Evolutionary conservation across 1,140 invertebrate genomes (phyloP).

Genomic region (Drosophila micromelanica): DNA sequence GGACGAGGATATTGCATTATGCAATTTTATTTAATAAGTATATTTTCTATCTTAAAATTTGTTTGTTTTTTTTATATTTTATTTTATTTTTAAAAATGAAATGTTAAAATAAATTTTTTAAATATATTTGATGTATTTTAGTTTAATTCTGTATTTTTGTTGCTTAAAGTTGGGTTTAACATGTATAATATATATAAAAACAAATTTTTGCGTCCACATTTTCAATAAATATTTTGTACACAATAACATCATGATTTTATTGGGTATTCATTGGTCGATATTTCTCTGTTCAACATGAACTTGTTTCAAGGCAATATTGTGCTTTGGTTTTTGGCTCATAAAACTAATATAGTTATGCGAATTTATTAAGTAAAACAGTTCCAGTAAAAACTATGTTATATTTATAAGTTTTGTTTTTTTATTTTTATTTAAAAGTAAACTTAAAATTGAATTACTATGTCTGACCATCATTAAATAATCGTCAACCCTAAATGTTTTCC

Average conservation of each 20-base stretch:
- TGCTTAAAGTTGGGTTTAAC: too few relatives aligned
- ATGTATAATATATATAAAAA: too few relatives aligned
- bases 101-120: too few relatives aligned
- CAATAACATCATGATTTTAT: neutral
- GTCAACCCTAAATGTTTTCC: neutral
- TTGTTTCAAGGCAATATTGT: conserved; percentile 16
- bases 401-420: neutral
- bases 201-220: neutral
- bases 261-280: conserved; percentile 28
- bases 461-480: too few relatives aligned
- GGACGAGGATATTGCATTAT: neutral
- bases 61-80: too few relatives aligned
- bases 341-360: conserved; percentile 45
- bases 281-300: neutral
- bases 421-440: neutral
- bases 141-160: too few relatives aligned
- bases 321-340: conserved; percentile 44
- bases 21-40: too few relatives aligned
- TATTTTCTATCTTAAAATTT: too few relatives aligned
- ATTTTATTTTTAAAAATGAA: too few relatives aligned
- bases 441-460: neutral
- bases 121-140: too few relatives aligned
- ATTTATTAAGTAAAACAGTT: conserved; percentile 35
- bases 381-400: neutral
- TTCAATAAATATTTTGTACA: neutral